phyloP scores from a whole-genome alignment of 1,140 invertebrate genomes.

The Drosophila trapezifrons region DNA sequence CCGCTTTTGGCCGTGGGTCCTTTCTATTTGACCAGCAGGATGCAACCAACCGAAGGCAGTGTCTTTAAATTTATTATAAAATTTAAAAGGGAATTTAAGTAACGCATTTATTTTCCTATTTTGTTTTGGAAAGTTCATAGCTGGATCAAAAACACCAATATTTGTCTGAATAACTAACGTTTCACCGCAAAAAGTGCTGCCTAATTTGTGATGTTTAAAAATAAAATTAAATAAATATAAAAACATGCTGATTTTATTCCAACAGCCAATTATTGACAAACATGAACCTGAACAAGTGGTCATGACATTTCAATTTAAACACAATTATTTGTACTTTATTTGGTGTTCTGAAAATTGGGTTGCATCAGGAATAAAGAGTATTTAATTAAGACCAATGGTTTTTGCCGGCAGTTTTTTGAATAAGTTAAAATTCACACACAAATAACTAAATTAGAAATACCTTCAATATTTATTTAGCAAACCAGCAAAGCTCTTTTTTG shows the following conservation, averaged over 20 bases:
- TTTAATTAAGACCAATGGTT: not conserved
- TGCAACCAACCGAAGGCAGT: not conserved
- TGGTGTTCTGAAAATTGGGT: not conserved
- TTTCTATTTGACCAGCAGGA: slow-evolving; percentile 23
- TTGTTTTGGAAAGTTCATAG: not conserved
- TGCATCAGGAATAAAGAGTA: not conserved
- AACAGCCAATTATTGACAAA: slow-evolving; percentile 1
- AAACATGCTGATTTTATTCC: slow-evolving; percentile 4
- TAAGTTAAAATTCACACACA: not conserved
- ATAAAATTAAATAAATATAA: slow-evolving; percentile 2
- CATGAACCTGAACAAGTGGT: slow-evolving; percentile 5
- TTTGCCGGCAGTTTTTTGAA: not conserved
- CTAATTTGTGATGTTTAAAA: slow-evolving; percentile 6
- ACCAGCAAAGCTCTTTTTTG: not conserved
- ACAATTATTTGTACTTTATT: slow-evolving; percentile 7
- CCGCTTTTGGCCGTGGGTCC: slow-evolving; percentile 1
- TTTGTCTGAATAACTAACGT: not conserved
- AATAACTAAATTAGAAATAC: not conserved
- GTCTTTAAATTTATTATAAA: not conserved
- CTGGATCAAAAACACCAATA: slow-evolving; percentile 7
- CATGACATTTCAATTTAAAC: slow-evolving; percentile 28
- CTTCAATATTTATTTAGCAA: not conserved
- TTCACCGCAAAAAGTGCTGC: not conserved
- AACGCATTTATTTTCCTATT: not conserved
- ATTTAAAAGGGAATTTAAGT: not conserved